Base-by-base conservation (phyloP, 2,888 invertebrate species). In the Tribolium freemani region DNA sequence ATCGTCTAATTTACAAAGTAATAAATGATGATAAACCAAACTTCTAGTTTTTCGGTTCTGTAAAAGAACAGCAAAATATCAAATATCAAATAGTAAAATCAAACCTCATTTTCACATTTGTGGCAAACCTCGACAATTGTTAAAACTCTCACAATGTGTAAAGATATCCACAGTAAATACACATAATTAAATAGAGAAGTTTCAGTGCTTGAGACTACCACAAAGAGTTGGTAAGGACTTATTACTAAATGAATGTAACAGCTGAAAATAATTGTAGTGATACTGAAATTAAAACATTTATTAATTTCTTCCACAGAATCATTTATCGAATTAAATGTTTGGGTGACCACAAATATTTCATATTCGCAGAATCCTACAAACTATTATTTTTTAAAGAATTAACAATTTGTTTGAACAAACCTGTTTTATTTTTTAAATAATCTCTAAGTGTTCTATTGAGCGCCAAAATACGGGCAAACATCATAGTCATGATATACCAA, bases 131-230 rank as follows among this genome's bases (percentile, higher is more conserved):
- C n/a, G 2, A 63, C 31, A 10, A 63, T 9, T 9, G 30, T 11
- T 11, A 50, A 9, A 4, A 63, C 5, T 16, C 51, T 21, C 3
- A 1, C 2, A 20, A 63, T 8, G 8, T 51, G 51, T 9, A 63
- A 16, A 48, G 9, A 21, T n/a, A 63, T 51, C 63, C 51, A 63
- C 8, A 63, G 4, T 3, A 63, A 51, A 31, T 63, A 63, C 8
- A 51, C 63, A 16, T 38, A 63, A 26, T 63, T 50, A 5, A 50
- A 51, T 8, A 63, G 0, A 10, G 31, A 8, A 5, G 30, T 31
- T 9, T 63, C 63, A 20, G 31, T 63, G 38, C 51, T 63, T 9
- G 50, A 50, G 26, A 48, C 9, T 11, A 63, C 50, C 3, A 63
- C 63, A n/a, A 51, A 51, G 1, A 63, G 6, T 1, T 13, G 13